These are phyloP conservation scores for Caenorhabditis japonica DNA, from an alignment of 2,888 invertebrate species.

Conservation along the genomic window DNA sequence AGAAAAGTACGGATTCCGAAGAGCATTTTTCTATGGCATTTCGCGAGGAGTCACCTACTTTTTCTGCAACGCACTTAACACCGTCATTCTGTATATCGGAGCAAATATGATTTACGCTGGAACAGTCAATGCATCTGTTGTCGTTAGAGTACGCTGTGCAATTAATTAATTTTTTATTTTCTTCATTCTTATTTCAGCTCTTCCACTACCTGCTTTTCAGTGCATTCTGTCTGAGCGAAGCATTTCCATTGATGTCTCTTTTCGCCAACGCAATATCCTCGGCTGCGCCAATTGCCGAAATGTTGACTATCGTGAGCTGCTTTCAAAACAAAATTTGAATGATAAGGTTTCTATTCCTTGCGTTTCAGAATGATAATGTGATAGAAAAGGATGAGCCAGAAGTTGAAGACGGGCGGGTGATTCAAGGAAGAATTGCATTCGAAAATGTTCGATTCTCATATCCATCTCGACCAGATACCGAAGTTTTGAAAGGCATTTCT, in stretches of 20 bases:
- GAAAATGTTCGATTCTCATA: slow-evolving; percentile 78
- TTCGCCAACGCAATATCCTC: slow-evolving; percentile 28
- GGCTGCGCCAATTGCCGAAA: slow-evolving; percentile 37
- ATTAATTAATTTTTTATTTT: background rate
- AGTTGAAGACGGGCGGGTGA: slow-evolving; percentile 77
- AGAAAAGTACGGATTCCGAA: slow-evolving; percentile 62
- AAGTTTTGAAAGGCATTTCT: slow-evolving; percentile 63
- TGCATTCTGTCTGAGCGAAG: slow-evolving; percentile 36
- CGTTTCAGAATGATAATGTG: slow-evolving; percentile 51
- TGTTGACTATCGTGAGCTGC: slow-evolving; percentile 22
- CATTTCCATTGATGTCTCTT: slow-evolving; percentile 33
- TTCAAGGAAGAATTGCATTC: slow-evolving; percentile 78
- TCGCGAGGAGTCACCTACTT: slow-evolving; percentile 76
- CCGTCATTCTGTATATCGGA: slow-evolving; percentile 66
- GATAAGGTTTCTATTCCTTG: background rate
- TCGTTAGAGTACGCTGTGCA: slow-evolving; percentile 21
- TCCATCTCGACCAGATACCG: slow-evolving; percentile 78
- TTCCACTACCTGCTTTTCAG: slow-evolving; percentile 43
- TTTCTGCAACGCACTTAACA: slow-evolving; percentile 75
- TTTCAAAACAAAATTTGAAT: too few species aligned
- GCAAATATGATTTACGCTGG: slow-evolving; percentile 58
- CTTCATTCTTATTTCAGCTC: slow-evolving; percentile 12
- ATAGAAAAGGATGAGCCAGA: slow-evolving; percentile 61
- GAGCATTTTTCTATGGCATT: slow-evolving; percentile 72
- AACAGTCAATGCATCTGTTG: slow-evolving; percentile 10